Evolutionary conservation across 2,797 vertebrate genomes (phyloP).

Genomic region (Sebastes minor): DNA sequence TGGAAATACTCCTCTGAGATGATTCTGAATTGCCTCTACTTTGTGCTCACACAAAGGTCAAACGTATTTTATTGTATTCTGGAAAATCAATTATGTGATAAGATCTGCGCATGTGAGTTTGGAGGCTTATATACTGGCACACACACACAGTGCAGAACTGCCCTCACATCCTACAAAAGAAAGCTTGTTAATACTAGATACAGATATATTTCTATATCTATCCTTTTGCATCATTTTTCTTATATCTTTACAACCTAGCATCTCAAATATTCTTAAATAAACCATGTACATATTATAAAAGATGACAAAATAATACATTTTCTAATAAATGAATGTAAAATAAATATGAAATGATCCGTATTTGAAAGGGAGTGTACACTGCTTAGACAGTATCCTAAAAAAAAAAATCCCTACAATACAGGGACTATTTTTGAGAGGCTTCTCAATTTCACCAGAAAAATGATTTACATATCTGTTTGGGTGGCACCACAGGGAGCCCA

Average conservation of each 20-base stretch:
- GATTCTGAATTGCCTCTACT: slow-evolving; percentile 22
- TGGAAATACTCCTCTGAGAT: slow-evolving; percentile 25
- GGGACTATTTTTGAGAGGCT: slow-evolving; percentile 19
- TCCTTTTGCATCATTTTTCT: neutral
- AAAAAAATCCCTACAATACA: slow-evolving; percentile 16
- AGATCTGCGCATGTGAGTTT: slow-evolving; percentile 27
- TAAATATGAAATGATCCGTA: neutral
- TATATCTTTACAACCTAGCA: neutral
- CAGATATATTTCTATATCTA: neutral
- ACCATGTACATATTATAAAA: neutral
- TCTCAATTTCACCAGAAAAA: slow-evolving; percentile 40
- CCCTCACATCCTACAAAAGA: neutral
- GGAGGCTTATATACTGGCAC: neutral
- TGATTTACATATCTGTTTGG: slow-evolving; percentile 57
- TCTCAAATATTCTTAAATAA: neutral
- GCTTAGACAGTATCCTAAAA: neutral
- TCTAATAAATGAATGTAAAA: neutral
- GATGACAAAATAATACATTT: neutral
- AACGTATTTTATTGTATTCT: slow-evolving; percentile 32
- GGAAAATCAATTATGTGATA: slow-evolving; percentile 54
- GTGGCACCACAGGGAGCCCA: slow-evolving; percentile 36
- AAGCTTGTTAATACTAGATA: neutral
- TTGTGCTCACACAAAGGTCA: slow-evolving; percentile 33
- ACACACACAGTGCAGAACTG: neutral
- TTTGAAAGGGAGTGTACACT: neutral